Evolutionary conservation across 2,888 invertebrate genomes (phyloP).

Genomic region (Syrphus vitripennis): DNA sequence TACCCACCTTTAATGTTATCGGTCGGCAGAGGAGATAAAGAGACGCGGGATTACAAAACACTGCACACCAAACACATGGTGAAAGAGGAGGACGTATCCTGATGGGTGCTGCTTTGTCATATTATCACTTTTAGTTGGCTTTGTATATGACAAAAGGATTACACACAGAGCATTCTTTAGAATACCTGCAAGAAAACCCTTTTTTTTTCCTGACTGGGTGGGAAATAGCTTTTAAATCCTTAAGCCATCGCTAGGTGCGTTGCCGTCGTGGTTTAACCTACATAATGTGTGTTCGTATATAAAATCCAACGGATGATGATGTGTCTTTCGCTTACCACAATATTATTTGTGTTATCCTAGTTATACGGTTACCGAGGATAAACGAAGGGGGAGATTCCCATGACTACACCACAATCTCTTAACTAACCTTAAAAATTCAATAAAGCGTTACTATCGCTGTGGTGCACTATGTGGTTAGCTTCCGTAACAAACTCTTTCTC

Average conservation of each 20-base stretch:
- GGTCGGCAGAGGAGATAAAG: not conserved
- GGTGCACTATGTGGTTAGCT: constrained; percentile 10
- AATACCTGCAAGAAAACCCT: constrained; percentile 2
- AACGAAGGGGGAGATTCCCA: not conserved
- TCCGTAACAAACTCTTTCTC: too few species aligned
- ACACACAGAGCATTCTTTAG: constrained; percentile 46
- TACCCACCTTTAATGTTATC: constrained; percentile 55
- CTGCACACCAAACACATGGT: not conserved
- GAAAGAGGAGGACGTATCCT: not conserved
- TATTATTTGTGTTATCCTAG: constrained; percentile 61
- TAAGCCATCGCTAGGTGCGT: not conserved
- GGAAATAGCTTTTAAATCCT: constrained; percentile 62
- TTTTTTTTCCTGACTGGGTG: not conserved
- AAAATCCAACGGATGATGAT: constrained; percentile 15
- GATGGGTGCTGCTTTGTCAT: constrained; percentile 22
- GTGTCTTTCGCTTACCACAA: constrained; percentile 38
- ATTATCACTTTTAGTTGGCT: not conserved
- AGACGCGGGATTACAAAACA: constrained; percentile 5
- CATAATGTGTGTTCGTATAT: not conserved
- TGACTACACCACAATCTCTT: constrained; percentile 28
- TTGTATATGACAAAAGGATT: constrained; percentile 57
- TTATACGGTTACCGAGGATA: constrained; percentile 22
- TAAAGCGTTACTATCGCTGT: constrained; percentile 44
- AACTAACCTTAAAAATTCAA: constrained; percentile 57
- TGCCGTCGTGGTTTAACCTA: not conserved